Base-by-base conservation (phyloP, 1,140 invertebrate genomes). In the Musca domestica region DNA sequence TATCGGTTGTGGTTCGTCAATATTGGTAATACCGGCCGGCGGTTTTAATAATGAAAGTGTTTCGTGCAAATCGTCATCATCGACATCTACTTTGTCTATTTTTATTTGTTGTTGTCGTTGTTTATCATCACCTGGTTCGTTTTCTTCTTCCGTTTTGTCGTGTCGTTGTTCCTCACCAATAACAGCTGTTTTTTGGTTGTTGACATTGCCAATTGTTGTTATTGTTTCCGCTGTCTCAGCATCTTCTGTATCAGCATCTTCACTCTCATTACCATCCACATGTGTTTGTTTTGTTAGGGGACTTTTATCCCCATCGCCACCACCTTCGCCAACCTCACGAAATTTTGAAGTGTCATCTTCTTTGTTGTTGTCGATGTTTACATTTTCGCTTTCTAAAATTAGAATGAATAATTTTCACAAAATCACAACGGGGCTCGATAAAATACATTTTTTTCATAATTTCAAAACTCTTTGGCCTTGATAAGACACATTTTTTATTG, bases 321-420 rank as follows among this genome's bases (percentile, higher is more conserved):
- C 27, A 30, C 34, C 34, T 41, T 41, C 34, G 10, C 10, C 34
- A 9, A 41, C 34, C 34, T 41, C 34, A 41, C 5, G 6, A 41
- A 41, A 9, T 41, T 41, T 12, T 41, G 10, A 9, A 41, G 34
- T 41, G 34, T 34, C 20, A 27, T 64, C 19, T 49, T 58, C n/a
- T 41, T 41, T 68, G 48, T 17, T 14, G 41, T 34, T 64, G 34
- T 46, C 46, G 52, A 12, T 46, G 58, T 27, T 46, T 20, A n/a
- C 14, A 58, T 47, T 41, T 64, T 61, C 30, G 14, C 46, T 65
- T 54, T 65, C 67, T 69, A 69, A 46, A 65, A 69, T 69, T 69
- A 69, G 63, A 69, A 68, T 22, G 15, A n/a, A 27, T 52, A 25
- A 67, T 61, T 23, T 61, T 34, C 34, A 17, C 23, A 22, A n/a